Percentiles rank a stretch among this genome's conserved stretches.
phyloP scores from a whole-genome alignment of 37 sponge, comb jelly and placozoan genomes.

The Eunapius fragilis region DNA sequence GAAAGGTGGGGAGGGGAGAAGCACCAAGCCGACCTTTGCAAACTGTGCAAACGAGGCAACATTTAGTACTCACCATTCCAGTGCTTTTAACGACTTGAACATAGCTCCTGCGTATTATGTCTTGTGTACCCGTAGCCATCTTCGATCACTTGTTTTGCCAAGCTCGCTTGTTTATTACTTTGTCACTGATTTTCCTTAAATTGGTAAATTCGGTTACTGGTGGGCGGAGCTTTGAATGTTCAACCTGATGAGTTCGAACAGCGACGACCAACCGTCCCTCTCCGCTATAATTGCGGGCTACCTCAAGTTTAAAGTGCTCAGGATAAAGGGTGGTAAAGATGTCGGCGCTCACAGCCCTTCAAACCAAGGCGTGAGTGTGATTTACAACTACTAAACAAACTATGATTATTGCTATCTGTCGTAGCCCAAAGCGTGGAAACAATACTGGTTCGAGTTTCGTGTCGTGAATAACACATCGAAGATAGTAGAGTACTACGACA shows the following conservation, averaged over 20 bases:
- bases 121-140: background rate
- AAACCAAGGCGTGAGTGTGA: background rate
- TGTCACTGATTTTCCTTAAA: background rate
- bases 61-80: background rate
- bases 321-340: background rate
- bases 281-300: background rate
- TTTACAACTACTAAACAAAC: too few relatives aligned
- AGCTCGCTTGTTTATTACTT: background rate
- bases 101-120: background rate
- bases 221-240: background rate
- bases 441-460: constrained; percentile 52
- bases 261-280: background rate
- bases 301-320: background rate
- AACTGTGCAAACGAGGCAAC: too few relatives aligned
- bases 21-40: too few relatives aligned
- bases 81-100: background rate
- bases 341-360: background rate
- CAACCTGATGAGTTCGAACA: background rate
- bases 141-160: background rate
- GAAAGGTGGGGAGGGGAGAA: background rate
- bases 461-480: constrained; percentile 8
- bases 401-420: too few relatives aligned
- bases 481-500: constrained; percentile 45
- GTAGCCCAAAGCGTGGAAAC: constrained; percentile 55
- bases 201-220: background rate